phyloP scores from a whole-genome alignment of 2,888 invertebrate species.

The Tenodera sinensis region DNA sequence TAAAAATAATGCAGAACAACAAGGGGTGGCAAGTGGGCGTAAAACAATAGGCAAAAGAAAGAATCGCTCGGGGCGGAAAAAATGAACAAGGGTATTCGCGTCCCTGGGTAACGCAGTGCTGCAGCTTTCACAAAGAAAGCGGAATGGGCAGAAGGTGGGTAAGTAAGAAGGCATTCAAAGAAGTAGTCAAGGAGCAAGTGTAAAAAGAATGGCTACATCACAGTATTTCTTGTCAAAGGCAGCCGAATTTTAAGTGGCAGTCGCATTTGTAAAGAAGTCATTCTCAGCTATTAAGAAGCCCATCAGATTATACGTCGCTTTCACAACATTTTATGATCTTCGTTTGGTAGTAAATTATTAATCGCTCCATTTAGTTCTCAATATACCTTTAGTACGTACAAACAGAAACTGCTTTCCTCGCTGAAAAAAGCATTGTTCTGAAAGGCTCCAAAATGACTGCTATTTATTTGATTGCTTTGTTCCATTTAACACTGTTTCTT shows the following conservation, averaged over 20 bases:
- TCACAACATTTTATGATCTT: too few species aligned
- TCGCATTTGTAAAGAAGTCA: too few species aligned
- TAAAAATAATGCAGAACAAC: background rate
- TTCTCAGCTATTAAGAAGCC: too few species aligned
- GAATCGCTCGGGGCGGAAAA: conserved; percentile 1
- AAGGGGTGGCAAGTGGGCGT: background rate
- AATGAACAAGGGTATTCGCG: background rate
- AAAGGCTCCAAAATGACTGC: too few species aligned
- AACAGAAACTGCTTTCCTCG: too few species aligned
- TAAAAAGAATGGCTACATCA: background rate
- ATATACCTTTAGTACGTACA: too few species aligned
- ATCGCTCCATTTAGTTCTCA: too few species aligned
- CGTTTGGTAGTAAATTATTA: too few species aligned
- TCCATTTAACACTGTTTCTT: too few species aligned
- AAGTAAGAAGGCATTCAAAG: background rate
- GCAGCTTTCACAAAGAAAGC: background rate
- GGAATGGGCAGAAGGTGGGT: background rate
- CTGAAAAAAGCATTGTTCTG: too few species aligned
- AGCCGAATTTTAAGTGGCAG: background rate
- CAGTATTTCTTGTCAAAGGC: background rate
- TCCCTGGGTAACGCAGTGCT: background rate
- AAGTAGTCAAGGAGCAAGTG: background rate
- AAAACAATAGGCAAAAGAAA: conserved; percentile 8
- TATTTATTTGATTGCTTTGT: too few species aligned
- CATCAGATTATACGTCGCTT: too few species aligned